Base-by-base conservation (phyloP, 1,140 invertebrate genomes). In the Drosophila littoralis region DNA sequence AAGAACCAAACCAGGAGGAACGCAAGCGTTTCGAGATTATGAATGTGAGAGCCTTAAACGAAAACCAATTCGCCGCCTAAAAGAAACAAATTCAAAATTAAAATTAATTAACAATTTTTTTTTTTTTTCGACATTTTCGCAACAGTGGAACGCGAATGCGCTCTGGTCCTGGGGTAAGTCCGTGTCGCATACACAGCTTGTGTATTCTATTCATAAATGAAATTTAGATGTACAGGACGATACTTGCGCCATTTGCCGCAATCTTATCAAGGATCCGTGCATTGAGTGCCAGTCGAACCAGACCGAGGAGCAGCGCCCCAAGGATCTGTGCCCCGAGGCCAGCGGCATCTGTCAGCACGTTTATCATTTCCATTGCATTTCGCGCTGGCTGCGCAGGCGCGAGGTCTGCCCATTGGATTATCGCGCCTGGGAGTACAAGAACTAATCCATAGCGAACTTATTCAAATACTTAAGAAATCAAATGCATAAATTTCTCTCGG, bases 221-320 rank as follows among this genome's bases (percentile, higher is more conserved):
- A 2, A 32, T 4, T 28, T n/a, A 32, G 64, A 38, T 12, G 33
- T 67, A 8, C 17, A 17, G 9, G 35, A 9, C 7, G 45, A 67
- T 22, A 58, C 22, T 17, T 67, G 64, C 45, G 64, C 64, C 45
- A 67, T 67, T 17, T 67, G 64, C 13, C 64, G 64, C 54, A 58
- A 50, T 22, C 64, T 33, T 6, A 13, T 67, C 6, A 40, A 48
- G 43, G 43, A 48, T 10, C 35, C 46, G 0, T 67, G 64, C 64
- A 67, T 50, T 3, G 43, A 50, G 3, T 67, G 64, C 45, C 52
- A 58, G 22, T 54, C 54, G 7, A 35, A 67, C 13, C 35, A 10
- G 10, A 5, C 7, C 9, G 13, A 40, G 0, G 45, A 58, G 17
- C 12, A 13, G 12, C 58, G 64, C 35, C 43, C 54, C 6, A 35